Evolutionary conservation across 2,797 vertebrate genomes (phyloP).

Genomic region (Microcaecilia unicolor): DNA sequence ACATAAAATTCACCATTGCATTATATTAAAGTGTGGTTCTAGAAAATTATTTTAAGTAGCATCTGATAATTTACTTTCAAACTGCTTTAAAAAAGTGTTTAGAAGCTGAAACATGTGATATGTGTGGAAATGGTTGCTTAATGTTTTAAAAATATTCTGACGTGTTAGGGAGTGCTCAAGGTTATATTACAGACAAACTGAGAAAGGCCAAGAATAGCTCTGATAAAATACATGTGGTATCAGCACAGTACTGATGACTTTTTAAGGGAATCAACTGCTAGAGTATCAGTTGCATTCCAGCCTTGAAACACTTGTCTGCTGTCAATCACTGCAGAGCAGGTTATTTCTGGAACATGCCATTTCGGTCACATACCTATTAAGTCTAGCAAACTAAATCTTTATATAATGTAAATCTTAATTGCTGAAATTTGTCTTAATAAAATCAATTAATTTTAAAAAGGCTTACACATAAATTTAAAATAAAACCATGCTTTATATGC

Average conservation of each 20-base stretch:
- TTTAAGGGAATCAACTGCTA: constrained; percentile 94
- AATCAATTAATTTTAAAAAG: neutral
- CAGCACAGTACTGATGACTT: constrained; percentile 79
- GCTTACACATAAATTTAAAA: neutral
- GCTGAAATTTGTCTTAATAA: constrained; percentile 8
- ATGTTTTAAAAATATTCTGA: constrained; percentile 21
- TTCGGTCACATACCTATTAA: no score
- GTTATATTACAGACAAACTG: constrained; percentile 64
- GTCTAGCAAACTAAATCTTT: no score
- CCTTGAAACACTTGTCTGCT: constrained; percentile 86
- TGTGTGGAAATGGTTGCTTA: constrained; percentile 19
- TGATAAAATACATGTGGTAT: constrained; percentile 74
- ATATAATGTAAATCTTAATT: constrained; percentile 29
- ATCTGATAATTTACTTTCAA: neutral
- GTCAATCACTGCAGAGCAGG: constrained; percentile 58
- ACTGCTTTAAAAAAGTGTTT: neutral
- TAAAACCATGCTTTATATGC: constrained; percentile 6
- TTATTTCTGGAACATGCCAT: constrained; percentile 86
- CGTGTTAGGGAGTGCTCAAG: constrained; percentile 46
- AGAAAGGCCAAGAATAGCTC: constrained; percentile 81
- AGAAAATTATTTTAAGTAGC: neutral
- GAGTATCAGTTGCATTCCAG: constrained; percentile 72
- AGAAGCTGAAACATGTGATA: constrained; percentile 9
- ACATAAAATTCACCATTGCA: neutral
- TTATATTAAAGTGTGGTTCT: neutral